A percentile compares a stretch with the other conserved stretches of the same genome.
These are phyloP conservation scores for Catostylus mosaicus DNA, from an alignment of 30 jellyfish, hydroid and myxozoan species.

Conservation along the genomic window DNA sequence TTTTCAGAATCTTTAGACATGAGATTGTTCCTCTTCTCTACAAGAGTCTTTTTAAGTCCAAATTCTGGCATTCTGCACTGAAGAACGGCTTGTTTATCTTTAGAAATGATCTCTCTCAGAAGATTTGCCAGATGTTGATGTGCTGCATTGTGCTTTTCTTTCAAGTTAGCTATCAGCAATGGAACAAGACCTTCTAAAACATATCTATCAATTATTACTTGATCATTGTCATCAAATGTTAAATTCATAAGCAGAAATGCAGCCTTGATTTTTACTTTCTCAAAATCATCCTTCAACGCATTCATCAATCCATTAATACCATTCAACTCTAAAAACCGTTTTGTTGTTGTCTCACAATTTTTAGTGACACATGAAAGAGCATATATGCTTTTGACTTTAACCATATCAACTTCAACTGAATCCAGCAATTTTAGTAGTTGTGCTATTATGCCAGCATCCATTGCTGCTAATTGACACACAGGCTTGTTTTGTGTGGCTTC, in stretches of 20 bases:
- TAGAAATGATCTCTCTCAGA: slow-evolving; percentile 2
- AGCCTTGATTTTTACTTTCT: slow-evolving; percentile 71
- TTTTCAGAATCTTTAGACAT: slow-evolving; percentile 25
- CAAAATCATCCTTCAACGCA: slow-evolving; percentile 39
- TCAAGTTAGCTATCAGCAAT: slow-evolving; percentile 11
- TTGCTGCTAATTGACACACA: slow-evolving; percentile 69
- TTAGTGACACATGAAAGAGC: slow-evolving; percentile 79
- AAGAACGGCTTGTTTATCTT: slow-evolving; percentile 35
- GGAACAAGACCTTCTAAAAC: slow-evolving; percentile 17
- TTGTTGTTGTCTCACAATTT: slow-evolving; percentile 28
- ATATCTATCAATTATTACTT: slow-evolving; percentile 2
- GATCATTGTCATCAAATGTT: slow-evolving; percentile 35
- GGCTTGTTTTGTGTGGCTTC: slow-evolving; percentile 83
- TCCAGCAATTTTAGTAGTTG: slow-evolving; percentile 30
- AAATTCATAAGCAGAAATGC: slow-evolving; percentile 70
- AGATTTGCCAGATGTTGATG: slow-evolving; percentile 48
- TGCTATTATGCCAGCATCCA: slow-evolving; percentile 42
- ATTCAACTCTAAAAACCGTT: slow-evolving; percentile 17
- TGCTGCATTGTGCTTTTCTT: slow-evolving; percentile 45
- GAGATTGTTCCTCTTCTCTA: slow-evolving; percentile 14
- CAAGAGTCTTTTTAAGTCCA: slow-evolving; percentile 9
- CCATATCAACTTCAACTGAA: slow-evolving; percentile 61
- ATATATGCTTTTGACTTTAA: slow-evolving; percentile 70
- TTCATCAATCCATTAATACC: slow-evolving; percentile 50
- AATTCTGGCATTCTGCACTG: slow-evolving; percentile 37